Evolutionary conservation across 2,888 invertebrate genomes (phyloP).

Genomic region (Meandrusa payeni): DNA sequence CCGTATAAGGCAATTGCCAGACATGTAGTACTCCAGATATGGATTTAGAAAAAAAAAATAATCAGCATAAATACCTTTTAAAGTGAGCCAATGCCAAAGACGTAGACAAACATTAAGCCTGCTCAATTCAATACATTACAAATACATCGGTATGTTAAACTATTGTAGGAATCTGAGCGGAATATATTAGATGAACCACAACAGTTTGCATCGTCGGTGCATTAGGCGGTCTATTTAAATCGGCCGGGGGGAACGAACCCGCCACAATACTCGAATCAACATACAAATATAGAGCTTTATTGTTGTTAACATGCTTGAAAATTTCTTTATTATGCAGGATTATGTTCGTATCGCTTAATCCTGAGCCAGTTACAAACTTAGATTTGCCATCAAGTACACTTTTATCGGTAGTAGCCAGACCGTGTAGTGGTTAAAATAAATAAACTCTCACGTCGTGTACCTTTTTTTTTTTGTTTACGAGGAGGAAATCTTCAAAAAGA

Average conservation of each 20-base stretch:
- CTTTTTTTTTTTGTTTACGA: too few species aligned
- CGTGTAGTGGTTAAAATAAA: too few species aligned
- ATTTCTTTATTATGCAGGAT: conserved; percentile 22
- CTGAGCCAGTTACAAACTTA: neutral
- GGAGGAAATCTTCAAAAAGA: too few species aligned
- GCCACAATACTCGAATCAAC: conserved; percentile 52
- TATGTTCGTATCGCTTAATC: conserved; percentile 10
- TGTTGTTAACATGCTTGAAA: conserved; percentile 30
- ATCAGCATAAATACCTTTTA: conserved; percentile 6
- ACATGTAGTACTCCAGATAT: neutral
- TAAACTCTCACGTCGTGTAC: too few species aligned
- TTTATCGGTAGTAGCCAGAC: too few species aligned
- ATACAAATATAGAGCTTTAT: conserved; percentile 46
- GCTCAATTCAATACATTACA: conserved; percentile 21
- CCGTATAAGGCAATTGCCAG: neutral
- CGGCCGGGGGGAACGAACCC: conserved; percentile 53
- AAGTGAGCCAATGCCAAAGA: conserved; percentile 3
- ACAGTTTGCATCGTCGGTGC: conserved; percentile 33
- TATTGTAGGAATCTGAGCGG: conserved; percentile 24
- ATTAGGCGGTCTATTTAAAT: conserved; percentile 41
- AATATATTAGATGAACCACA: conserved; percentile 45
- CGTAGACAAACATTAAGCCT: conserved; percentile 17
- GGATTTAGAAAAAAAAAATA: neutral
- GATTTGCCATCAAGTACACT: too few species aligned
- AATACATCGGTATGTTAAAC: conserved; percentile 23